Conservation (phyloP, 2,113 vertebrate species). For the Typhlomys cinereus region DNA sequence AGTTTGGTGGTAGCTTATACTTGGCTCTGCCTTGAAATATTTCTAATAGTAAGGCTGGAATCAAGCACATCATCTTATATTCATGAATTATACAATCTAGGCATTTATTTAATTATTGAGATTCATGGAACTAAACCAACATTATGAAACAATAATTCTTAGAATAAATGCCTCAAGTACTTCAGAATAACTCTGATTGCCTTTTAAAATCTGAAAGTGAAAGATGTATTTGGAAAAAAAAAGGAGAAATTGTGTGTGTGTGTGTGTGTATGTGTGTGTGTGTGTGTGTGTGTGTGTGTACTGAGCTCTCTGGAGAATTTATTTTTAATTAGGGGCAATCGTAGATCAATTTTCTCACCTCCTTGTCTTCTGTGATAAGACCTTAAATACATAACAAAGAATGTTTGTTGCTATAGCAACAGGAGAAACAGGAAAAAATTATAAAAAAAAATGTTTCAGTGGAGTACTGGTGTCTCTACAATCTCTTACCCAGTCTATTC, state of each 20-base stretch:
- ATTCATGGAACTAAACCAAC: not conserved
- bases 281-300: not conserved
- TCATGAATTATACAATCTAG: not conserved
- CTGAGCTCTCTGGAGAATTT: not conserved
- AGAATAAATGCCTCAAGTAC: not conserved
- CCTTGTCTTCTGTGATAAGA: not conserved
- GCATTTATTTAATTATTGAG: not conserved
- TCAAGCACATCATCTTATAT: not conserved
- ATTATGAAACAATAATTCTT: not conserved
- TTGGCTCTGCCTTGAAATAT: slow-evolving; percentile 1
- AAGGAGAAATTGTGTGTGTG: not conserved
- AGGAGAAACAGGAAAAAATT: not conserved
- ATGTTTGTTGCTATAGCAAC: not conserved
- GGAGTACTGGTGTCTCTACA: not conserved
- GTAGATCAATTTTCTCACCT: not conserved
- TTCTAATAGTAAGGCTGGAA: not conserved
- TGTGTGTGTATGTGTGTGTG: not conserved
- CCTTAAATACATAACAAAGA: not conserved
- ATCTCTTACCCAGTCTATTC: not conserved
- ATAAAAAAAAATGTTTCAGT: not conserved
- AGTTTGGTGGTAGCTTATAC: not conserved
- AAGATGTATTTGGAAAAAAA: not conserved
- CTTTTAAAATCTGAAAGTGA: not conserved
- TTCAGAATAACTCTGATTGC: not conserved
- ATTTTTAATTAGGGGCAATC: not conserved